A percentile compares a stretch with the other conserved stretches of the same genome.
Conservation (phyloP, 2,888 invertebrate genomes). For the Acleris holmiana region DNA sequence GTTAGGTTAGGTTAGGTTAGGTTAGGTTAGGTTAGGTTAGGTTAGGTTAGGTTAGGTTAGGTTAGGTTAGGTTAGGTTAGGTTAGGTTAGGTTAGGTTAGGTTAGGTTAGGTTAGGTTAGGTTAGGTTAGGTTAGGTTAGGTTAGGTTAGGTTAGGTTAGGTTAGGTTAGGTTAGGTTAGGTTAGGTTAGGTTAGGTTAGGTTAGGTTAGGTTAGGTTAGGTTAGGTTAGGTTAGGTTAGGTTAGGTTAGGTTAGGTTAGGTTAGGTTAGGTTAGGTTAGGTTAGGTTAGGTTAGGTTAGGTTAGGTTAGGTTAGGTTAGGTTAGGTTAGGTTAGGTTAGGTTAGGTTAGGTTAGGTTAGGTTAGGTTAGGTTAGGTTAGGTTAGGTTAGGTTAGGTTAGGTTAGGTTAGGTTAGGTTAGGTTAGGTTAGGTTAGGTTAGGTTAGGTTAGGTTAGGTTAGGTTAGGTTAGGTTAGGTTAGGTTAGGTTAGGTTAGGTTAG, state of each 20-base stretch:
- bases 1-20: no score
- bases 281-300: slow-evolving; percentile 18
- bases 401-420: slow-evolving; percentile 15
- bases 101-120: no score
- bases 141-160: no score
- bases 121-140: no score
- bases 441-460: slow-evolving; percentile 18
- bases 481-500: slow-evolving; percentile 18
- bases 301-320: slow-evolving; percentile 18
- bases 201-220: slow-evolving; percentile 18
- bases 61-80: no score
- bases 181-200: no score
- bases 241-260: slow-evolving; percentile 18
- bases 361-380: slow-evolving; percentile 18
- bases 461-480: slow-evolving; percentile 18
- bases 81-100: no score
- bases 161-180: no score
- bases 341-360: slow-evolving; percentile 18
- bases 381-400: slow-evolving; percentile 18
- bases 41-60: no score
- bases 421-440: slow-evolving; percentile 18
- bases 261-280: slow-evolving; percentile 14
- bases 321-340: slow-evolving; percentile 18
- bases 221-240: slow-evolving; percentile 18
- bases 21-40: no score